Evolutionary conservation across 92 coral and sea anemone species (phyloP), one percentile per base, ranked within the genome.

Genomic region (Siderastrea radians): DNA sequence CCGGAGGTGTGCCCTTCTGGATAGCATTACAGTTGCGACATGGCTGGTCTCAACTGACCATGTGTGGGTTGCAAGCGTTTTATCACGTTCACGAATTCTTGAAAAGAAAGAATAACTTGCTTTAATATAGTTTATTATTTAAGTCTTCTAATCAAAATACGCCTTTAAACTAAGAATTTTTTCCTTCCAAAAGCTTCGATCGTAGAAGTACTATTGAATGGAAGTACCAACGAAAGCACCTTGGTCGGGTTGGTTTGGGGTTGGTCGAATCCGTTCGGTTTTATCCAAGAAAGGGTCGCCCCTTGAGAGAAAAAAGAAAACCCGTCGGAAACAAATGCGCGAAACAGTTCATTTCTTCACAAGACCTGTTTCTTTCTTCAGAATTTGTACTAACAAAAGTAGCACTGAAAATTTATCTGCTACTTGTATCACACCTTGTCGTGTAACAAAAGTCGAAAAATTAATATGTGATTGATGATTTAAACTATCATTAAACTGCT

Each of bases 391-490:
- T 7, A 62, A 61, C 13, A 77, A 45, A 5, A 38, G 12, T 55
- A 26, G 38, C 38, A 26, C 0, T 26, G 38, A 26, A 16, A 51
- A 62, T 6, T 26, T 49, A 54, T 67, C 38, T 4, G 50, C 38
- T 49, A n/a, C 17, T 66, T 68, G 44, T 17, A 67, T 67, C 75
- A 51, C 12, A 52, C 75, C 58, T 69, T 54, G 14, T 66, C 65
- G 38, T 58, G 71, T 79, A 8, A 7, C 61, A 16, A 78, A 63
- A 78, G 60, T 49, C n/a, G 68, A 47, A 49, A 52, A 15, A 68
- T 53, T 80, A 52, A 19, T 14, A 43, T 46, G 16, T 68, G 84
- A 80, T 80, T 67, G 84, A 80, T 68, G 75, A 67, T 80, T 80
- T 68, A 59, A n/a, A 3, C 45, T 16, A 43, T 66, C 63, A 64